phyloP scores from a whole-genome alignment of 2,797 vertebrate genomes.

The Hemibagrus guttatus region DNA sequence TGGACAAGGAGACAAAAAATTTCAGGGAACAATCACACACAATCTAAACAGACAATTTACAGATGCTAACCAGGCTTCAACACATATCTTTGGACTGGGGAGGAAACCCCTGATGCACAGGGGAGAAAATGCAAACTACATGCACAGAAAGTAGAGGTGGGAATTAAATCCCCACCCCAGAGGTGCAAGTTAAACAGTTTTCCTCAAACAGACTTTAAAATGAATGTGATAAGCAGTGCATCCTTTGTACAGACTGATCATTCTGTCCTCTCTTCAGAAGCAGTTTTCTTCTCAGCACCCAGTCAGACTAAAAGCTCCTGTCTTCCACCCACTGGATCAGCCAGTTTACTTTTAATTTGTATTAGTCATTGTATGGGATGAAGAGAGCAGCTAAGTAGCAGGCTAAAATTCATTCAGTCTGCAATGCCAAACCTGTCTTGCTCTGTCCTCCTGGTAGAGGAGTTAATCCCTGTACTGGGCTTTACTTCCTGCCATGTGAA shows the following conservation, averaged over 20 bases:
- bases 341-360: conserved; percentile 69
- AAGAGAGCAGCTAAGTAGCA: conserved; percentile 63
- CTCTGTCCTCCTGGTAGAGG: conserved; percentile 63
- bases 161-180: too few relatives aligned
- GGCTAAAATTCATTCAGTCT: conserved; percentile 48
- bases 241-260: conserved; percentile 12
- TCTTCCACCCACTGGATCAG: conserved; percentile 68
- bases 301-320: conserved; percentile 40
- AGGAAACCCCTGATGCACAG: too few relatives aligned
- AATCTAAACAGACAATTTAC: too few relatives aligned
- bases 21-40: too few relatives aligned
- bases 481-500: conserved; percentile 47
- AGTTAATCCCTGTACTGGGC: conserved; percentile 51
- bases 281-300: conserved; percentile 8
- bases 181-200: not conserved
- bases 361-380: conserved; percentile 69
- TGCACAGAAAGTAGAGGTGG: too few relatives aligned
- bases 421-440: conserved; percentile 49
- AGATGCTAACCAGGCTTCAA: too few relatives aligned
- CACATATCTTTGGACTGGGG: too few relatives aligned
- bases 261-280: conserved; percentile 22
- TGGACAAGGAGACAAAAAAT: too few relatives aligned
- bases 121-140: too few relatives aligned
- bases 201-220: not conserved
- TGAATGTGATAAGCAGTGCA: not conserved